Base-by-base conservation (phyloP, 2,888 invertebrate species). In the Protophormia terraenovae region DNA sequence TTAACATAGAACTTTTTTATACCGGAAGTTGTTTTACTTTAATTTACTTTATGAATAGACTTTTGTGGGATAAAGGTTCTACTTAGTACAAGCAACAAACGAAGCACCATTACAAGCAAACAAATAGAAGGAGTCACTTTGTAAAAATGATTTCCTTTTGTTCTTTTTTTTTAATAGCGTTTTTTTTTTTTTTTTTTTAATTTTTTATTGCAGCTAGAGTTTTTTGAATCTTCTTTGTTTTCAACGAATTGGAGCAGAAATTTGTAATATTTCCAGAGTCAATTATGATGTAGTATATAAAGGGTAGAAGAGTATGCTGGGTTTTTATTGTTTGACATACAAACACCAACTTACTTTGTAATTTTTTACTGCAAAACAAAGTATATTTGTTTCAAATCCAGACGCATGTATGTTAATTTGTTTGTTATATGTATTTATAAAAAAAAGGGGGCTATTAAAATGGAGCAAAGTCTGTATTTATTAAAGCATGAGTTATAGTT, bases 171-270 rank as follows among this genome's bases (percentile, higher is more conserved):
- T 75, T 69, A 60, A 69, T 75, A 53, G 24, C 35, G 16, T 7
- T 38, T 47, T 67, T 66, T 47, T 53, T n/a, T n/a, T n/a, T n/a
- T 67, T 67, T 69, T 35, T 69, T 72, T 75, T 60, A 69, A 75
- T 41, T 77, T 58, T 69, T 75, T 75, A 75, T 69, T 81, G 67
- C 53, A 75, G 62, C 62, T 60, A 41, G 38, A 45, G 19, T 32
- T 76, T 58, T 47, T 69, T 53, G 12, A 32, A n/a, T n/a, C 3
- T 53, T 75, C 32, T 78, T 64, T 77, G 41, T 72, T 71, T 71
- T 50, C 32, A 27, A 73, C 35, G 81, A 84, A 84, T 73, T 84
- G 81, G 84, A 81, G 84, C 84, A 84, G 81, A 84, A 84, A 73
- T 41, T 84, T 76, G 75, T 76, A 76, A 80, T 80, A n/a, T 69